Evolutionary conservation across 1,140 invertebrate species (phyloP).

Genomic region (Drosophila funebris): DNA sequence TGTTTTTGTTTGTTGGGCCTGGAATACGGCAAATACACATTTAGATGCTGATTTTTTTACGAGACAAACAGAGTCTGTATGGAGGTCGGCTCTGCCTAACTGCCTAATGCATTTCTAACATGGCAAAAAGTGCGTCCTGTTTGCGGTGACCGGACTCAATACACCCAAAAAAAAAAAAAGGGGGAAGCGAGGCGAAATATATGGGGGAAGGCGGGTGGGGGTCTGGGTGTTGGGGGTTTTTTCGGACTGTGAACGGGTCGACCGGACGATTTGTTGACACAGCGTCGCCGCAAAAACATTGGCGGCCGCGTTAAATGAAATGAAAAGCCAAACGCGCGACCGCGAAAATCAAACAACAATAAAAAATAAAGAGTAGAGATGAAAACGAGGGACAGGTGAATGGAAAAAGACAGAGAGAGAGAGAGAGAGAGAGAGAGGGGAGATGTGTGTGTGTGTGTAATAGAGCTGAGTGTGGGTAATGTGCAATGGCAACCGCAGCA

Average conservation of each 20-base stretch:
- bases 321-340: conserved; percentile 77
- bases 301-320: conserved; percentile 75
- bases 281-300: conserved; percentile 69
- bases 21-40: conserved; percentile 24
- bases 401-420: background rate
- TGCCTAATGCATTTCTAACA: conserved; percentile 62
- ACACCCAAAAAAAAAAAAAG: background rate
- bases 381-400: conserved; percentile 1
- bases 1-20: conserved; percentile 10
- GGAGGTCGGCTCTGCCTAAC: background rate
- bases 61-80: conserved; percentile 9
- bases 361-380: conserved; percentile 60
- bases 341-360: conserved; percentile 81
- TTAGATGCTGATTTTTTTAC: conserved; percentile 23
- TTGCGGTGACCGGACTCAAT: background rate
- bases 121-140: conserved; percentile 49
- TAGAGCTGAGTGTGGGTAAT: background rate
- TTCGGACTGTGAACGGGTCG: background rate
- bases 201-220: background rate
- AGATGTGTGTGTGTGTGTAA: conserved; percentile 5
- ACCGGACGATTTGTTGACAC: conserved; percentile 65
- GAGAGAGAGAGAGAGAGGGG: background rate
- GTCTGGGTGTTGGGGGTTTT: no score
- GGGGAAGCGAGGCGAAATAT: background rate
- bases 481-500: conserved; percentile 34